These are phyloP conservation scores for Ictalurus furcatus DNA, from an alignment of 2,113 vertebrate genomes.

Conservation along the genomic window DNA sequence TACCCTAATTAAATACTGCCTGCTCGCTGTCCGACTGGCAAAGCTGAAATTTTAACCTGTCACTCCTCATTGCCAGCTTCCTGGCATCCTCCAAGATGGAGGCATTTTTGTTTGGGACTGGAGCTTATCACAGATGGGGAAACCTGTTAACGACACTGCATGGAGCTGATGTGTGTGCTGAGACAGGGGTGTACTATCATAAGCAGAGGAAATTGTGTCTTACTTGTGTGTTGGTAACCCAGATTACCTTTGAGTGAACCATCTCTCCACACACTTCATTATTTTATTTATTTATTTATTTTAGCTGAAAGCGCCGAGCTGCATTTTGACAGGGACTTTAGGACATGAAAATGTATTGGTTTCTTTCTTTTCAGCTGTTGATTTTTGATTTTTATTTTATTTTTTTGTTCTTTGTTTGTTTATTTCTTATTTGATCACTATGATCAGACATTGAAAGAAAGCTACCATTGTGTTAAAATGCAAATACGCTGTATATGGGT, in stretches of 20 bases:
- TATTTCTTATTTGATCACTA: not conserved
- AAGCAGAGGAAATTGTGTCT: constrained; percentile 61
- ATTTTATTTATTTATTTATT: constrained; percentile 31
- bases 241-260: constrained; percentile 54
- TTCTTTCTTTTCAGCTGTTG: not conserved
- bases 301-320: not conserved
- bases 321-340: not conserved
- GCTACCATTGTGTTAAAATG: not conserved
- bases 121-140: constrained; percentile 3
- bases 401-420: not conserved
- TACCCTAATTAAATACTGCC: constrained; percentile 74
- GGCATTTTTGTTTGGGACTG: not conserved
- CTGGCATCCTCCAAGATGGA: constrained; percentile 10
- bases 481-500: not conserved
- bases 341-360: not conserved
- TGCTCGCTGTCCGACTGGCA: constrained; percentile 57
- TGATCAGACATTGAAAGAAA: not conserved
- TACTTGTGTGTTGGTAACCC: constrained; percentile 57
- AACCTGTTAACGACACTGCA: constrained; percentile 29
- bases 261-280: constrained; percentile 39
- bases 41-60: constrained; percentile 38
- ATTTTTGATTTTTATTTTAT: not conserved
- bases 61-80: constrained; percentile 22
- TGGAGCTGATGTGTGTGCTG: constrained; percentile 53
- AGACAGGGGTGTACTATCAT: constrained; percentile 16